Conservation (phyloP, 2,888 invertebrate species). For the Melanotus villosus region DNA sequence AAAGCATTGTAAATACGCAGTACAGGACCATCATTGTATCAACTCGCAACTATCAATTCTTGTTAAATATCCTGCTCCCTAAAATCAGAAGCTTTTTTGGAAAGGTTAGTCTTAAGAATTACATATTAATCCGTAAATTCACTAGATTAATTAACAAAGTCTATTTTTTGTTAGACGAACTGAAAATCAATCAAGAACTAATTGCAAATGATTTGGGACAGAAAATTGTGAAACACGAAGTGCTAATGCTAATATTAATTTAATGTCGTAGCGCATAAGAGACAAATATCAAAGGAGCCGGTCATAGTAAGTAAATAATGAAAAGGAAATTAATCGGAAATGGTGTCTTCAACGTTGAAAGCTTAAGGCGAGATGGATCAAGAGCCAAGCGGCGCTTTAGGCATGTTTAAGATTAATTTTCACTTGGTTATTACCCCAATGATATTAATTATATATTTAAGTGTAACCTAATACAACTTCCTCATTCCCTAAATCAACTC, state of each 20-base stretch:
- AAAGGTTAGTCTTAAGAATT: no score
- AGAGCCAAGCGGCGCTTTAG: conserved; percentile 47
- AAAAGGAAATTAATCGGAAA: conserved; percentile 56
- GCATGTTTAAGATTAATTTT: conserved; percentile 55
- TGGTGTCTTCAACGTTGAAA: conserved; percentile 50
- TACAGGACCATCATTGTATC: no score
- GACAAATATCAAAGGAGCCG: conserved; percentile 31
- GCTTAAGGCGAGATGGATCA: conserved; percentile 36
- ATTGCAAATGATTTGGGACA: no score
- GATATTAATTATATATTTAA: conserved; percentile 39
- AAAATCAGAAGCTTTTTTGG: no score
- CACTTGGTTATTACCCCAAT: conserved; percentile 40
- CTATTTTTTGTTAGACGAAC: no score
- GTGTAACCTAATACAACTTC: conserved; percentile 29
- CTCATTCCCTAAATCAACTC: conserved; percentile 13
- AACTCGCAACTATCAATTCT: no score
- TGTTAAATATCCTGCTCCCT: no score
- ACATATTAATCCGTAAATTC: no score
- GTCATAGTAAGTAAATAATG: conserved; percentile 51
- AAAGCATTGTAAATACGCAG: no score
- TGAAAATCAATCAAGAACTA: no score
- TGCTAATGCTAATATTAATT: conserved; percentile 2
- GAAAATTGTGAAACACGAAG: neutral
- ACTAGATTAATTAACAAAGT: no score
- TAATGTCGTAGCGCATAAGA: neutral